Evolutionary conservation across 2,113 vertebrate genomes (phyloP).

Genomic region (Sceloporus undulatus): DNA sequence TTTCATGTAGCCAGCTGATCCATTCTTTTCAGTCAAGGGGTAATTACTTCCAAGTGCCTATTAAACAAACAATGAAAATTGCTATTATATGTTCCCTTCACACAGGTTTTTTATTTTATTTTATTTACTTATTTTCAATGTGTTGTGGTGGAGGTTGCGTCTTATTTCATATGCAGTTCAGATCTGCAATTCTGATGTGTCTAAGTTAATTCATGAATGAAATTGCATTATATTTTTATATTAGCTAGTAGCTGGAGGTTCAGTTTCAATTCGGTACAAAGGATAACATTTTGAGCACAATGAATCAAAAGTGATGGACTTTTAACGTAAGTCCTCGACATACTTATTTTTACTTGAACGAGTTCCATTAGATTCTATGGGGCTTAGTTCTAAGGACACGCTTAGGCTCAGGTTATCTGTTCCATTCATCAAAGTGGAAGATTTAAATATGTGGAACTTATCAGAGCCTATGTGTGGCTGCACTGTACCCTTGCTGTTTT

Average conservation of each 20-base stretch:
- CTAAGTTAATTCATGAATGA: conserved; percentile 63
- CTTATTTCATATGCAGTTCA: conserved; percentile 45
- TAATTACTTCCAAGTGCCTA: conserved; percentile 74
- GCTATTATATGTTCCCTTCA: conserved; percentile 52
- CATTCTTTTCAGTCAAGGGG: conserved; percentile 68
- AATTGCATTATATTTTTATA: conserved; percentile 75
- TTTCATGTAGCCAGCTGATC: conserved; percentile 69
- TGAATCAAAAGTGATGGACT: neutral
- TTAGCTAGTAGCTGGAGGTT: conserved; percentile 68
- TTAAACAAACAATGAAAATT: conserved; percentile 71
- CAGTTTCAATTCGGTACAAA: conserved; percentile 58
- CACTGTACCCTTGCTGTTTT: neutral
- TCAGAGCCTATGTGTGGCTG: too few relatives aligned
- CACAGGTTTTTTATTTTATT: conserved; percentile 11
- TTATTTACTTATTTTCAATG: conserved; percentile 22
- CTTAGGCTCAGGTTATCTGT: too few relatives aligned
- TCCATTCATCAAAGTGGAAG: neutral
- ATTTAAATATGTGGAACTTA: neutral
- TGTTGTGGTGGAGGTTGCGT: neutral
- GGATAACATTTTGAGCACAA: conserved; percentile 43
- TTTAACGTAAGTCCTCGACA: neutral
- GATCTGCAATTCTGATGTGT: conserved; percentile 53
- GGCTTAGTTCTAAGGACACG: neutral
- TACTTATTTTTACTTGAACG: neutral
- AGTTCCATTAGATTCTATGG: neutral